These are phyloP conservation scores for Stenodema calcarata DNA, from an alignment of 2,888 invertebrate species.

Conservation along the genomic window DNA sequence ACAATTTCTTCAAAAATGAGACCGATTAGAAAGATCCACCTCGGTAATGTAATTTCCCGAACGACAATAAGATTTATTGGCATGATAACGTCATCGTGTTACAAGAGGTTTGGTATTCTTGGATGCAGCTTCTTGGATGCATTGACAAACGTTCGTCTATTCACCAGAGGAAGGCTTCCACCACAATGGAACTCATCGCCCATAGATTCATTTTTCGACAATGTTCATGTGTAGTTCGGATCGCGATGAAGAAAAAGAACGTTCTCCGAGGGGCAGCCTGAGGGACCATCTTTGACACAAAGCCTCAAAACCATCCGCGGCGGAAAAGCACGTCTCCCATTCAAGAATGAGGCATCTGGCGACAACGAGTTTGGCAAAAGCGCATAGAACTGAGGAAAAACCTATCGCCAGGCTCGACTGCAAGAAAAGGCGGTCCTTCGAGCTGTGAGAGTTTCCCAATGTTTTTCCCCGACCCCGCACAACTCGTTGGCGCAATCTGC, in stretches of 20 bases:
- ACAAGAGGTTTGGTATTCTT: no score
- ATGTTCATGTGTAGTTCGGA: no score
- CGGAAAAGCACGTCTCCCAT: neutral
- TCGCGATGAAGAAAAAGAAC: neutral
- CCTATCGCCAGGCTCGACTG: neutral
- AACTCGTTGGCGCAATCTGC: neutral
- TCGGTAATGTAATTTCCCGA: no score
- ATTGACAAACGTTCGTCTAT: neutral
- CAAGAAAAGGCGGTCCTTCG: slow-evolving; percentile 6
- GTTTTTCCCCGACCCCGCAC: neutral
- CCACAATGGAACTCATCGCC: neutral
- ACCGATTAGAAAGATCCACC: no score
- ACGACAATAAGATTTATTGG: no score
- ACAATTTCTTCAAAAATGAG: no score
- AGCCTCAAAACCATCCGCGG: neutral
- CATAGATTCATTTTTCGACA: no score
- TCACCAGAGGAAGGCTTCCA: neutral
- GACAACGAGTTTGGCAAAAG: neutral
- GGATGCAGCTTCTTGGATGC: neutral
- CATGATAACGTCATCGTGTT: no score
- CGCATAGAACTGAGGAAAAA: neutral
- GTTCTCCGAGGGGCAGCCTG: neutral
- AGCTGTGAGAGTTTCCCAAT: neutral
- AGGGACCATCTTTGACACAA: neutral
- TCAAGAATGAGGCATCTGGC: neutral